These are phyloP conservation scores for Hyppa rectilinea DNA, from an alignment of 2,888 invertebrate genomes.

Conservation along the genomic window DNA sequence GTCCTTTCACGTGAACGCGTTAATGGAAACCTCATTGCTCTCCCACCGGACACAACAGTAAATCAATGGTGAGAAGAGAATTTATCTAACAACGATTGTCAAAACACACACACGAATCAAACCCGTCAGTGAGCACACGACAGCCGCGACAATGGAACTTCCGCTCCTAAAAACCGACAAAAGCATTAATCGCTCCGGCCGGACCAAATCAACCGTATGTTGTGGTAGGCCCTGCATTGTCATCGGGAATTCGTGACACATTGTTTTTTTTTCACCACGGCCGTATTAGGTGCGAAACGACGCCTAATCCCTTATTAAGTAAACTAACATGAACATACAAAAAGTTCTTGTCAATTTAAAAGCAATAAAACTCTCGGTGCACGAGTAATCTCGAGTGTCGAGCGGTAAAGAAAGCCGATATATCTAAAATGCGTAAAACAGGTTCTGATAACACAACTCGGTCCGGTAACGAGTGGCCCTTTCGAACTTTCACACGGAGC, in stretches of 20 bases:
- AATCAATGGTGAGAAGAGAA: conserved; percentile 69
- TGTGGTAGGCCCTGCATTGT: conserved; percentile 76
- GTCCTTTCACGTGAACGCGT: conserved; percentile 57
- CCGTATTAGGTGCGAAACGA: conserved; percentile 80
- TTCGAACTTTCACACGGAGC: conserved; percentile 88
- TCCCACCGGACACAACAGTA: conserved; percentile 70
- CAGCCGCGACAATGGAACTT: conserved; percentile 79
- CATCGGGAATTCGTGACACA: conserved; percentile 58
- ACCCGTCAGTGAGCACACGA: conserved; percentile 80
- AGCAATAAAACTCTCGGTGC: conserved; percentile 74
- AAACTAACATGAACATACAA: conserved; percentile 69
- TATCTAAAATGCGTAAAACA: conserved; percentile 82
- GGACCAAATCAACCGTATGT: conserved; percentile 73
- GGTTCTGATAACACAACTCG: conserved; percentile 81
- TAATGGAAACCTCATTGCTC: conserved; percentile 59
- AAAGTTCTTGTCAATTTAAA: conserved; percentile 78
- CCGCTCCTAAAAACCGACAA: conserved; percentile 80
- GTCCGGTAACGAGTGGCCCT: conserved; percentile 76
- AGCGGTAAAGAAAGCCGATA: conserved; percentile 82
- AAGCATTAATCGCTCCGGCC: conserved; percentile 73
- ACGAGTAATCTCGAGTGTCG: conserved; percentile 77
- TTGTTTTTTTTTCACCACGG: conserved; percentile 66
- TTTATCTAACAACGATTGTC: conserved; percentile 81
- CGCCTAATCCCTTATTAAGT: conserved; percentile 73
- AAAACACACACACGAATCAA: conserved; percentile 84